Base-by-base conservation (phyloP, 2,888 invertebrate genomes). In the Dryadula phaetusa region DNA sequence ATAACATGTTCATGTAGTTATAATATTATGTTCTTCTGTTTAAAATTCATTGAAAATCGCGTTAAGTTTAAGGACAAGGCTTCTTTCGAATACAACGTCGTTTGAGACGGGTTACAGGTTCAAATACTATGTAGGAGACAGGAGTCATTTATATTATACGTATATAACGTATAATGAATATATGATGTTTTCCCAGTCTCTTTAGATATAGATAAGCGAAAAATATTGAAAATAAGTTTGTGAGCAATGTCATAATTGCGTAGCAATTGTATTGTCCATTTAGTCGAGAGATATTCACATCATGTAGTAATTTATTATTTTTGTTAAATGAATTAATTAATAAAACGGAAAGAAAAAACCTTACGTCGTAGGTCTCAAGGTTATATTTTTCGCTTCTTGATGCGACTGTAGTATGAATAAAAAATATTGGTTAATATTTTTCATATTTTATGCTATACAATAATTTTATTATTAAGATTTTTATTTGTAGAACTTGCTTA, bases 301-400 rank as follows among this genome's bases (percentile, higher is more conserved):
- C n/a, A n/a, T n/a, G n/a, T n/a, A 32, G 5, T 32, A 32, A 8
- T 2, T 18, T 44, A 7, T 18, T 44, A 18, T 44, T 20, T 12
- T 46, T 46, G 20, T 12, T 5, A 12, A 20, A 46, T 22, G 5
- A 46, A 2, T 12, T 46, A 4, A 22, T 46, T 46, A 46, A 37
- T 12, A 46, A 14, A 22, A 5, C 12, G 0, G 20, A 46, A 14
- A 46, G 0, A 22, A n/a, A n/a, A n/a, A n/a, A n/a, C n/a, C 12
- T 8, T 18, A 22, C n/a, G 1, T 25, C 1, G 1, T 12, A 37
- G 2, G 6, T n/a, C 14, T 25, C 25, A 49, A 49, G 25, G 25
- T 49, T 25, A 22, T 47, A 49, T 6, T 49, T 49, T 49, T 28
- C n/a, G 46, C 46, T 47, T 47, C 12, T 25, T 25, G 14, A 6